These are phyloP conservation scores for Mormoops blainvillei DNA, from an alignment of 2,113 vertebrate species.

Conservation along the genomic window DNA sequence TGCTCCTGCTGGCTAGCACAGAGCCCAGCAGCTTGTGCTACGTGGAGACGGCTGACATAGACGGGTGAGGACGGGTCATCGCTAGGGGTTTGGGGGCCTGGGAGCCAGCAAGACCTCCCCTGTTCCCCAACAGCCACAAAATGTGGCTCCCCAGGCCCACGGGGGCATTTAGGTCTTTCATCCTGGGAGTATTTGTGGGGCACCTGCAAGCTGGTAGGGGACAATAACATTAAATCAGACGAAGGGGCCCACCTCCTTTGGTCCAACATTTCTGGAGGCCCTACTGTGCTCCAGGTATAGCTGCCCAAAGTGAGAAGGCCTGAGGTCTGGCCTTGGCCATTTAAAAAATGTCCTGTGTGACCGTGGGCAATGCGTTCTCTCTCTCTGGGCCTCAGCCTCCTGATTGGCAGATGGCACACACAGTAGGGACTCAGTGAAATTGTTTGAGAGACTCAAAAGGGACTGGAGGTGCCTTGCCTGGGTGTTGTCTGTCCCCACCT, in stretches of 20 bases:
- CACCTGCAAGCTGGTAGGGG: background rate
- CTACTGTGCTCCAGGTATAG: background rate
- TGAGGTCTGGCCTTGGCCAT: background rate
- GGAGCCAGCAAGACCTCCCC: background rate
- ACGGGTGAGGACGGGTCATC: conserved; percentile 82
- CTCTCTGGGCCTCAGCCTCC: background rate
- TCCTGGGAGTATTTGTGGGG: accelerated
- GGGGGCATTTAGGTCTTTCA: accelerated
- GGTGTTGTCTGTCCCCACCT: background rate
- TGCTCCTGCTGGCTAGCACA: conserved; percentile 90
- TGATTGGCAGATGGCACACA: accelerated
- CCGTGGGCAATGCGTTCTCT: background rate
- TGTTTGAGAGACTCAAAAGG: background rate
- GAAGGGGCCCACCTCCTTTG: background rate
- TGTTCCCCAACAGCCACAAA: accelerated
- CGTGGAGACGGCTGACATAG: conserved; percentile 93
- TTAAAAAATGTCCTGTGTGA: background rate
- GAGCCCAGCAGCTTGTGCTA: conserved; percentile 96
- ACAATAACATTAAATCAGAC: too few relatives aligned
- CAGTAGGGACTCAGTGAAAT: background rate
- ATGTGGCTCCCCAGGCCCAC: accelerated
- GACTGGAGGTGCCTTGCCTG: accelerated
- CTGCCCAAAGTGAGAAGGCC: background rate
- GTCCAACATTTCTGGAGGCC: background rate
- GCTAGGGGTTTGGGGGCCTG: accelerated